Base-by-base conservation (phyloP, 2,888 invertebrate species). In the Papilio gigon region DNA sequence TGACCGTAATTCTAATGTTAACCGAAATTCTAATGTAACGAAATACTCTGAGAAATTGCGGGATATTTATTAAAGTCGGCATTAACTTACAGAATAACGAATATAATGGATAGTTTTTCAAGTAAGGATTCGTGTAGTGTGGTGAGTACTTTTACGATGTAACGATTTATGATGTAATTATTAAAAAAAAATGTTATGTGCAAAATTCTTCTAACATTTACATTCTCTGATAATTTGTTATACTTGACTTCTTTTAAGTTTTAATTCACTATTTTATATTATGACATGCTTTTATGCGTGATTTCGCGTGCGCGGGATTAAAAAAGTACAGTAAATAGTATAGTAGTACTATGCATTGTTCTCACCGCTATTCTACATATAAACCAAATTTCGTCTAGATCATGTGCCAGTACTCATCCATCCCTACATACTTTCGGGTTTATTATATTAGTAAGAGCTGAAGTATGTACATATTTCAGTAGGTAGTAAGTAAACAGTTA, bases 121-220 rank as follows among this genome's bases (percentile, higher is more conserved):
- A 60, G 11, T 60, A 40, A 64, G 40, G 47, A 65, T 64, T 40
- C 47, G 12, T 50, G 42, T 6, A 59, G 37, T 50, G 37, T 60
- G 60, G 68, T 68, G 33, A 68, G 68, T 65, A 33, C 17, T n/a
- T 30, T 56, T 37, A 40, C 42, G 27, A 20, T 58, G 42, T 42
- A 22, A 47, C 47, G 33, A 17, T 5, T 47, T 25, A 59, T 6
- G 11, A 3, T 9, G 5, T 37, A 1, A 14, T 59, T 22, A 59
- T 22, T 35, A 33, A 25, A 59, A 22, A 59, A 1, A 56, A 30
- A 30, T 27, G 6, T 17, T 17, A 0, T 8, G 6, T 17, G 6
- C 0, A 42, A 42, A n/a, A 14, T 3, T 40, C 37, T 14, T 53
- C 14, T 25, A 53, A 53, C 25, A 40, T 2, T 40, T 40, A 12